A percentile compares a stretch with the other conserved stretches of the same genome.
Evolutionary conservation across 2,888 invertebrate genomes (phyloP).

Genomic region (Trichopria drosophilae): DNA sequence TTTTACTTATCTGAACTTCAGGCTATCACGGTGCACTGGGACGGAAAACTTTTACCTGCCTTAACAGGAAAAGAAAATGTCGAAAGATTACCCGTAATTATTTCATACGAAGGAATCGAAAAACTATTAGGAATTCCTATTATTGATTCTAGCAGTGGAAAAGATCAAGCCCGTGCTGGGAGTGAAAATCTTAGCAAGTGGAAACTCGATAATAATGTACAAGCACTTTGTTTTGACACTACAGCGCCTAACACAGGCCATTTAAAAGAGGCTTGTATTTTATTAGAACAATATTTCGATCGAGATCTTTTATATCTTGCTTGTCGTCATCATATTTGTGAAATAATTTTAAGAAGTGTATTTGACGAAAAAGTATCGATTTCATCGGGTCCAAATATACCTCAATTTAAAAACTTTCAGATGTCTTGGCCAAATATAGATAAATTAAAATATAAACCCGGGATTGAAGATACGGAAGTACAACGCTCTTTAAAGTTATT

Average conservation of each 20-base stretch:
- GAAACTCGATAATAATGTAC: constrained; percentile 9
- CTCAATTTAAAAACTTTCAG: no score
- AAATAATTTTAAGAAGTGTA: constrained; percentile 23
- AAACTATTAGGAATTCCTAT: constrained; percentile 23
- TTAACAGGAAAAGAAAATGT: constrained; percentile 2
- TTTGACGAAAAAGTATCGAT: no score
- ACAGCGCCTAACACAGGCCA: constrained; percentile 20
- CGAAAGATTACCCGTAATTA: constrained; percentile 16
- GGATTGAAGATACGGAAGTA: no score
- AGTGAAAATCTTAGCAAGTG: constrained; percentile 7
- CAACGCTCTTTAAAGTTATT: no score
- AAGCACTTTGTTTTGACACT: constrained; percentile 22
- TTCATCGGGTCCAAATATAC: no score
- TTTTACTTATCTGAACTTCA: constrained; percentile 3
- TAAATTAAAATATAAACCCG: constrained; percentile 21
- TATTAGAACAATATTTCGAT: constrained; percentile 12
- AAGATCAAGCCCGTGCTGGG: constrained; percentile 16
- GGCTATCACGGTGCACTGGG: constrained; percentile 13
- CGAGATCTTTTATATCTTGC: constrained; percentile 18
- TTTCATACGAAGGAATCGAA: constrained; percentile 14
- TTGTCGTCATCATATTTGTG: constrained; percentile 26
- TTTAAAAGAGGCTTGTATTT: background rate
- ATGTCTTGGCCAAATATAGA: constrained; percentile 21
- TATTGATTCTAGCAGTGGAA: constrained; percentile 10
- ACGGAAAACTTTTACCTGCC: constrained; percentile 16